Percentiles rank a stretch among this genome's conserved stretches.
phyloP scores from a whole-genome alignment of 2,797 vertebrate species.

The Synanceia verrucosa region DNA sequence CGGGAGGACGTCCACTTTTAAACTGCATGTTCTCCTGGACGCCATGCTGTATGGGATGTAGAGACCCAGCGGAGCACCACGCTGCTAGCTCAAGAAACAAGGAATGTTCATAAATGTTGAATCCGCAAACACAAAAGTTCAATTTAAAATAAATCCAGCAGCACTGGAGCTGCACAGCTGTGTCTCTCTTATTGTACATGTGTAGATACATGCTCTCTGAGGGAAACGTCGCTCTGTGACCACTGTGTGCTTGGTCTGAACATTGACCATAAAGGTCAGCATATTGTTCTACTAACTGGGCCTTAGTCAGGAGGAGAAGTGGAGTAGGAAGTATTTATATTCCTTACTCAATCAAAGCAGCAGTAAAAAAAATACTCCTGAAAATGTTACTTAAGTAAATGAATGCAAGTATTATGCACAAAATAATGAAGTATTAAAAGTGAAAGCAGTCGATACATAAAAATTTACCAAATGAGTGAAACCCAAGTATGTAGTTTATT shows the following conservation, averaged over 20 bases:
- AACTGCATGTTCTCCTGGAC: constrained; percentile 43
- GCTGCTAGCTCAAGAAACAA: constrained; percentile 49
- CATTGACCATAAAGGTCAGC: not conserved
- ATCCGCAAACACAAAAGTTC: constrained; percentile 45
- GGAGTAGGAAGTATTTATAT: not conserved
- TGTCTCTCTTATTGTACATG: constrained; percentile 1
- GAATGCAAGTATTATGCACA: too few relatives aligned
- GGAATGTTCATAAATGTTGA: constrained; percentile 63
- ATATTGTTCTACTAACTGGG: not conserved
- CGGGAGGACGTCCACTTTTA: constrained; percentile 4
- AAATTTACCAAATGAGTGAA: not conserved
- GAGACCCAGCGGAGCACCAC: constrained; percentile 46
- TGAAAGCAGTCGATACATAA: not conserved
- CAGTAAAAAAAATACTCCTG: not conserved
- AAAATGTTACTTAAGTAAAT: too few relatives aligned
- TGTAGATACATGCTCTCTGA: constrained; percentile 5
- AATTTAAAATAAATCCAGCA: constrained; percentile 27
- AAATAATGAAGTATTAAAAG: fast-evolving
- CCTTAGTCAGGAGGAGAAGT: not conserved
- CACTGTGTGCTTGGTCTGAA: not conserved
- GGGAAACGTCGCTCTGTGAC: not conserved
- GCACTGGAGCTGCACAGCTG: not conserved
- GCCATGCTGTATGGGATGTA: constrained; percentile 36
- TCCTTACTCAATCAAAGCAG: not conserved
- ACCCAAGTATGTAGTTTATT: not conserved